Conservation (phyloP, 1,140 invertebrate genomes). For the Drosophila lacteicornis region DNA sequence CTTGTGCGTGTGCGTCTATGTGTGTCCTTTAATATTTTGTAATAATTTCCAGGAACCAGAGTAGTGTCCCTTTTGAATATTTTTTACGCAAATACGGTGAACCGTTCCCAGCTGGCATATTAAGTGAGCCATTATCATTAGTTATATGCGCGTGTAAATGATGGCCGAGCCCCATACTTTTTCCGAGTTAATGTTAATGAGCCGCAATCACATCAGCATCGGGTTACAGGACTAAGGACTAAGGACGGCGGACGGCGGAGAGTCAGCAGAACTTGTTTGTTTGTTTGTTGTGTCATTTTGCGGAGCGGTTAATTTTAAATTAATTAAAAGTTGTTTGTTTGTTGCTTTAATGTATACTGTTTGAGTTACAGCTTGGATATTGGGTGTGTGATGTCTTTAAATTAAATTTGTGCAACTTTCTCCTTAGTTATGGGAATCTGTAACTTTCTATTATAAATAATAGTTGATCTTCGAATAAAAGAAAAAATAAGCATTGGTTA, state of each 20-base stretch:
- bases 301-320: conserved; percentile 60
- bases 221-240: conserved; percentile 24
- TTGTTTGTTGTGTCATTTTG: conserved; percentile 49
- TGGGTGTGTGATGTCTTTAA: not conserved
- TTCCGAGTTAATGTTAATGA: conserved; percentile 56
- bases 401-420: not conserved
- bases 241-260: conserved; percentile 6
- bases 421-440: not conserved
- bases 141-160: conserved; percentile 55
- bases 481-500: too few species aligned
- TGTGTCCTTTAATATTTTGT: conserved; percentile 44
- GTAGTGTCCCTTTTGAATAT: conserved; percentile 30
- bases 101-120: conserved; percentile 47
- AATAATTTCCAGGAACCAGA: conserved; percentile 28
- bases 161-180: conserved; percentile 24
- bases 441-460: not conserved
- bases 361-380: not conserved
- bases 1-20: conserved; percentile 30
- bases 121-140: conserved; percentile 73
- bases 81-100: conserved; percentile 49
- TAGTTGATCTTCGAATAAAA: not conserved
- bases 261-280: conserved; percentile 37
- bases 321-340: conserved; percentile 60
- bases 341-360: conserved; percentile 30
- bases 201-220: conserved; percentile 60